Evolutionary conservation across 2,888 invertebrate genomes (phyloP), one percentile per base, ranked within the genome.

Genomic region (Stomorhina lunata): DNA sequence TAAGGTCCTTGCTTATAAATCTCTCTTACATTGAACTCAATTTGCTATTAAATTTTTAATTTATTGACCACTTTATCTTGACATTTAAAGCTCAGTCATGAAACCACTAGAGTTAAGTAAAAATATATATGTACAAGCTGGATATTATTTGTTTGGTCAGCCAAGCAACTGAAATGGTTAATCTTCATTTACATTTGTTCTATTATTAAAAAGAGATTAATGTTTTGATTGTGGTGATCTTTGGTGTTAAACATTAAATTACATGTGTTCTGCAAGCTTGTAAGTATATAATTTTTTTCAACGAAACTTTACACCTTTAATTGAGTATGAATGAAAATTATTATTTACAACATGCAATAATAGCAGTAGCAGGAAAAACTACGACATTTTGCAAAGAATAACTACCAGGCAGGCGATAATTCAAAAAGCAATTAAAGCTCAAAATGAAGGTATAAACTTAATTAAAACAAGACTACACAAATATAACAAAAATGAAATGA

Each of bases 361-460:
- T 61, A 45, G n/a, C 25, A 59, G 20, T 29, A 57, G 10, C 22
- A 69, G n/a, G 1, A 55, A 40, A 3, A 9, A 32, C 32, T 5
- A 6, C 5, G 32, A 32, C 9, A 9, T 9, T 32, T 6, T 32
- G 9, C 32, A 32, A 43, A 17, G 43, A 43, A 43, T 15, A 43
- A 17, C 17, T 6, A 17, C 43, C 17, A 17, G 22, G 34, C 32
- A 10, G 48, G 37, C 55, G 32, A 79, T 82, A 76, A 79, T 71
- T 82, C 66, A 75, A 76, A 82, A 82, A 76, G 79, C 59, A 75
- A 82, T 82, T 82, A 75, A 79, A 63, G 29, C 22, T 22, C 45
- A 32, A 71, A 50, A 29, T 63, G 65, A 32, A 69, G 48, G 32
- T 53, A 57, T 32, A 61, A 71, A 71, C 71, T 59, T 55, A 68